Percentiles rank a stretch among this genome's conserved stretches.
Evolutionary conservation across 2,113 vertebrate species (phyloP).

Genomic region (Hyaena hyaena): DNA sequence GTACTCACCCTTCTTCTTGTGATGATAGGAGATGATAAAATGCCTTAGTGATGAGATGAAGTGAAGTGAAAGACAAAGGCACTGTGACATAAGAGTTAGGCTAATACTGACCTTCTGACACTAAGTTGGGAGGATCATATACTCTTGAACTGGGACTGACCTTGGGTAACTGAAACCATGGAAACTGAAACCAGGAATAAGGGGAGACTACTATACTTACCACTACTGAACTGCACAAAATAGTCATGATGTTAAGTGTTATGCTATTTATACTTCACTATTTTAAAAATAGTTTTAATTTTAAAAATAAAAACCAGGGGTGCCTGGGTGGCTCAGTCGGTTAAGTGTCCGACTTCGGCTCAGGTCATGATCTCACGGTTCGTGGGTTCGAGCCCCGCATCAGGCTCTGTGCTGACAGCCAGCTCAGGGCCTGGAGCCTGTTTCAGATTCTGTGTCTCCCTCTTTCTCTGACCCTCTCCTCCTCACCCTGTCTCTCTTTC

Average conservation of each 20-base stretch:
- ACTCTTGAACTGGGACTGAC: background rate
- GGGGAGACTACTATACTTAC: background rate
- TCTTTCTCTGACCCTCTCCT: too few species aligned
- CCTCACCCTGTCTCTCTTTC: too few species aligned
- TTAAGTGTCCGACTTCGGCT: too few species aligned
- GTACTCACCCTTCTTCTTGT: background rate
- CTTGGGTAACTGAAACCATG: background rate
- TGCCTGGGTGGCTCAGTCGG: too few species aligned
- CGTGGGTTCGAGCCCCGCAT: too few species aligned
- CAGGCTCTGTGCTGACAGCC: too few species aligned
- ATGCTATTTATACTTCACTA: background rate
- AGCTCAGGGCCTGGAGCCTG: too few species aligned
- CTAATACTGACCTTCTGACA: background rate
- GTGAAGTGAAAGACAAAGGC: background rate
- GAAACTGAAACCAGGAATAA: background rate
- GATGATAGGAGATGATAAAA: background rate
- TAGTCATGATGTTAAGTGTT: background rate
- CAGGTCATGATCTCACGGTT: too few species aligned
- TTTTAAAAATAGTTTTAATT: background rate
- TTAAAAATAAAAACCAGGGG: background rate
- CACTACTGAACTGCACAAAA: background rate
- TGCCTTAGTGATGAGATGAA: background rate
- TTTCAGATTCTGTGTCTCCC: too few species aligned
- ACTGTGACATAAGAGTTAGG: background rate
- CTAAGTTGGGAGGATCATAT: background rate